Evolutionary conservation across 2,888 invertebrate genomes (phyloP), one percentile per base, ranked within the genome.

Genomic region (Tipula confusa): DNA sequence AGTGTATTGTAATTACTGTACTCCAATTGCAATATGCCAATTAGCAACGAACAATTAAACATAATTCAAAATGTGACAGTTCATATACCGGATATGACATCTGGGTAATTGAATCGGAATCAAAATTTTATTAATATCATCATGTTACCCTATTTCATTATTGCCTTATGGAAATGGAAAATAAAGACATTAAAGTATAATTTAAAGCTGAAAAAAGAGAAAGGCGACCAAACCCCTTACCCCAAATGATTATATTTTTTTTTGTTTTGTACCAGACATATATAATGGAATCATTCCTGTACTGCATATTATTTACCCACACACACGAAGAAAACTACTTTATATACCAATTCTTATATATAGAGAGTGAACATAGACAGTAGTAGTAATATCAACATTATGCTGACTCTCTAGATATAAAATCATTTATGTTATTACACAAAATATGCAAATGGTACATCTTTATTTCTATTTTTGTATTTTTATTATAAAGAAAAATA

Each of bases 391-490:
- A 64, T 64, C 24, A 24, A 64, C 64, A 64, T 64, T 64, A 64
- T 64, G 64, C 64, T 64, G 64, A 64, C 64, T 64, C 64, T 64
- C 64, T 24, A 64, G 64, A 64, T 24, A 64, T 64, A 64, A 64
- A 64, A 64, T 64, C 64, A 64, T 64, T 64, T 64, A 64, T 64
- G 64, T 64, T 64, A 64, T 64, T 64, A 64, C 64, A 64, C 64
- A 64, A 64, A 64, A 64, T 64, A 64, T 64, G 64, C 64, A 64
- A 64, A 64, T 64, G 64, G 64, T 64, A 64, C 64, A 64, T 64
- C 64, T 64, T 64, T 24, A 64, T 64, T 64, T 64, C 64, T 64
- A 64, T 64, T 64, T 64, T 38, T n/a, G 4, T 38, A 5, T 38
- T 13, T 38, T n/a, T 64, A 24, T 24, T 64, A n/a, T 11, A 64